phyloP scores from a whole-genome alignment of 2,113 vertebrate species.

The Leptocoma aspasia region DNA sequence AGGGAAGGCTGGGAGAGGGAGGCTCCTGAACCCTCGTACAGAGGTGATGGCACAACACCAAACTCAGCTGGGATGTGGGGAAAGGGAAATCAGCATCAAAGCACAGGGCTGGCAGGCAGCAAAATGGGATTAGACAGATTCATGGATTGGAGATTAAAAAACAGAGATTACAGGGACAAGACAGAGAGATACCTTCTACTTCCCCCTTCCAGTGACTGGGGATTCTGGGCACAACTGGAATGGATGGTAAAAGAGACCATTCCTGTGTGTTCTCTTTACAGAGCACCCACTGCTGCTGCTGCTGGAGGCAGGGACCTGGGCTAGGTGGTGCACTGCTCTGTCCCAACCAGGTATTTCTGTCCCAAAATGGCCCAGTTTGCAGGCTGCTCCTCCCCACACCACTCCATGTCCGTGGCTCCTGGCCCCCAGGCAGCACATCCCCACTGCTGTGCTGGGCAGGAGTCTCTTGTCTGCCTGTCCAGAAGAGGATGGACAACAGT shows the following conservation, averaged over 20 bases:
- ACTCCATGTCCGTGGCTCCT: neutral
- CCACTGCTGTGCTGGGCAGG: neutral
- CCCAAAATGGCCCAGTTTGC: neutral
- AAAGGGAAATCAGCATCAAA: neutral
- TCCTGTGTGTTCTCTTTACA: neutral
- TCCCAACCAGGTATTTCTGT: neutral
- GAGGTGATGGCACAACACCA: neutral
- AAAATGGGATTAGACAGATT: neutral
- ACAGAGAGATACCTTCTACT: neutral
- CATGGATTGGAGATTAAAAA: too few relatives aligned
- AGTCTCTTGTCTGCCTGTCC: neutral
- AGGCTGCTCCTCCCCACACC: neutral
- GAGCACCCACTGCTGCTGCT: neutral
- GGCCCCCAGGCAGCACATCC: neutral
- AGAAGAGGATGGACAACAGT: neutral
- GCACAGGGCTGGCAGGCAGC: neutral
- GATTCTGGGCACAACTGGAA: neutral
- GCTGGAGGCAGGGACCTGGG: neutral
- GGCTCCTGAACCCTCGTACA: neutral
- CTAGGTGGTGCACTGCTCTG: neutral
- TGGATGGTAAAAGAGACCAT: neutral
- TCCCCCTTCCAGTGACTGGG: rapidly evolving
- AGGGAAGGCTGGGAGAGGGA: neutral
- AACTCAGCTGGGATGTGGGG: neutral
- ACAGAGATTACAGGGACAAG: neutral